Evolutionary conservation across 2,113 vertebrate species (phyloP).

Genomic region (Cryptomyrus ogoouensis): DNA sequence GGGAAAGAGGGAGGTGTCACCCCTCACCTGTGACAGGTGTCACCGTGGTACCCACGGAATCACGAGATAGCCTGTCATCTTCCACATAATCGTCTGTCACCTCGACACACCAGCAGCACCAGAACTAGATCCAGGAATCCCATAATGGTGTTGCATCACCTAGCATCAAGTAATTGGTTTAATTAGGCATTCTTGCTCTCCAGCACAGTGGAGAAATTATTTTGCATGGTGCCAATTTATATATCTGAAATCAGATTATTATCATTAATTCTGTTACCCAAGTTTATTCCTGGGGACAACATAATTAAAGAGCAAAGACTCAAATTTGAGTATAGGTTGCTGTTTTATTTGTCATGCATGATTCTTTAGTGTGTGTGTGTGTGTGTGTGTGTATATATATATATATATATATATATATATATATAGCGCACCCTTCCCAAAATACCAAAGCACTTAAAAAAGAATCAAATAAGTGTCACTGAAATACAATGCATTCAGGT

Average conservation of each 20-base stretch:
- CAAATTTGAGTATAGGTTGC: neutral
- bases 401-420: neutral
- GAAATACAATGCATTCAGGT: neutral
- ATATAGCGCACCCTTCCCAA: neutral
- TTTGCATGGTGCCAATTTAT: neutral
- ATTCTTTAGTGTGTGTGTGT: neutral
- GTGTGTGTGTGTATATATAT: neutral
- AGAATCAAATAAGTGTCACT: neutral
- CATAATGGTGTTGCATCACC: neutral
- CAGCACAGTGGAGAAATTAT: neutral
- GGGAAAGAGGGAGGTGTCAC: neutral
- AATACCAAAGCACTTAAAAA: neutral
- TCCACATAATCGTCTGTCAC: conserved; percentile 10
- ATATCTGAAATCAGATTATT: neutral
- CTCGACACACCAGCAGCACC: neutral
- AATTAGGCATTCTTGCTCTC: neutral
- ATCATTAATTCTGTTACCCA: neutral
- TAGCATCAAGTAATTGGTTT: neutral
- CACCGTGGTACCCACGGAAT: neutral
- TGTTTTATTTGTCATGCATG: neutral
- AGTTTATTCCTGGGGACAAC: neutral
- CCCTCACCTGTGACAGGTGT: conserved; percentile 2
- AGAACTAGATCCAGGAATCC: neutral
- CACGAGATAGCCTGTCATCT: conserved; percentile 1
- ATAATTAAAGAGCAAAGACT: neutral